Percentiles rank a stretch among this genome's conserved stretches.
These are phyloP conservation scores for Chrysomallon squamiferum DNA, from an alignment of 1,140 invertebrate genomes.

Conservation along the genomic window DNA sequence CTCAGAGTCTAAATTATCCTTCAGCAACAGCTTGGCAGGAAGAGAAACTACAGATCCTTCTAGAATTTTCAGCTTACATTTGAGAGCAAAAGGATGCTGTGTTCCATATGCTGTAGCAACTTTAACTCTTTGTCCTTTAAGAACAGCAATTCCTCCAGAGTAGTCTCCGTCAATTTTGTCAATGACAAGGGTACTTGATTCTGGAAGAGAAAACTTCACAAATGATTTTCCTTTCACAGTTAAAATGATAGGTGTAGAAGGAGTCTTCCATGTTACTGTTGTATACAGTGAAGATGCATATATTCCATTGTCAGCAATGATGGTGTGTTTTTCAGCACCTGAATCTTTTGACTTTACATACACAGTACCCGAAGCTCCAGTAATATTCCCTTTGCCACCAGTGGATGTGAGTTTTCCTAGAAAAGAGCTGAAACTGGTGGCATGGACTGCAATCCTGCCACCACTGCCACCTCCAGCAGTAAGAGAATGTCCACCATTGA, in stretches of 20 bases:
- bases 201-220: slow-evolving; percentile 20
- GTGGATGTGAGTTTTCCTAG: slow-evolving; percentile 20
- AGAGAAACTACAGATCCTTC: slow-evolving; percentile 25
- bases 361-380: slow-evolving; percentile 44
- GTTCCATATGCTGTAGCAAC: slow-evolving; percentile 45
- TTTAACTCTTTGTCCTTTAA: slow-evolving; percentile 22
- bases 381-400: slow-evolving; percentile 27
- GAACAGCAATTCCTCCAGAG: slow-evolving; percentile 32
- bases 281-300: slow-evolving; percentile 15
- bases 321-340: slow-evolving; percentile 24
- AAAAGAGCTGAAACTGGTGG: slow-evolving; percentile 26
- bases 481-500: slow-evolving; percentile 31
- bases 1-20: slow-evolving; percentile 31
- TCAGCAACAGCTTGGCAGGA: slow-evolving; percentile 41
- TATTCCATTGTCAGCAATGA: slow-evolving; percentile 33
- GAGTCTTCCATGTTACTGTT: slow-evolving; percentile 15
- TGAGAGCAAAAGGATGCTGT: slow-evolving; percentile 37
- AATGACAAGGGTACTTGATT: slow-evolving; percentile 12
- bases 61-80: slow-evolving; percentile 36
- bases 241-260: slow-evolving; percentile 18
- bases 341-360: slow-evolving; percentile 32
- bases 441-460: slow-evolving; percentile 36
- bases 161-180: slow-evolving; percentile 38
- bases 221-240: slow-evolving; percentile 24
- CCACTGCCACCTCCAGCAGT: slow-evolving; percentile 38